These are phyloP conservation scores for Sisyra terminalis DNA, from an alignment of 2,888 invertebrate genomes.

Conservation along the genomic window DNA sequence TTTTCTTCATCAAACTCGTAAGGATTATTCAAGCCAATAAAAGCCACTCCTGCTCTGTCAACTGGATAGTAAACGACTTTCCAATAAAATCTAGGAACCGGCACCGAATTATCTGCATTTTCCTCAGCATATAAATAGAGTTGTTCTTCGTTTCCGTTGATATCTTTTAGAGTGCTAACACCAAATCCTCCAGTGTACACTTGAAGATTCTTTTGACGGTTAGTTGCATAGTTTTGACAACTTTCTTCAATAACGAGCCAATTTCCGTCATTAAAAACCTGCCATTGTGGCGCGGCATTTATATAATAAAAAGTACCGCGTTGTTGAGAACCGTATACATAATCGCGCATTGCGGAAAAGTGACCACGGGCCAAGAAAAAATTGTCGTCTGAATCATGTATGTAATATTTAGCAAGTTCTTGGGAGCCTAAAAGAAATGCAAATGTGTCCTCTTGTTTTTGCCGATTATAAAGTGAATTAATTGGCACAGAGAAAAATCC, in stretches of 20 bases:
- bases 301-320: slow-evolving; percentile 34
- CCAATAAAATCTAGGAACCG: slow-evolving; percentile 39
- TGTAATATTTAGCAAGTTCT: slow-evolving; percentile 16
- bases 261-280: slow-evolving; percentile 26
- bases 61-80: slow-evolving; percentile 38
- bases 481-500: slow-evolving; percentile 29
- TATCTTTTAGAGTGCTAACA: slow-evolving; percentile 17
- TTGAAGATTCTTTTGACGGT: slow-evolving; percentile 16
- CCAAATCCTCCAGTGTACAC: slow-evolving; percentile 23
- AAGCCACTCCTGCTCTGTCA: slow-evolving; percentile 34
- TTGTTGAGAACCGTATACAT: slow-evolving; percentile 32
- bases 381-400: slow-evolving; percentile 15
- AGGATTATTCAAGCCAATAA: slow-evolving; percentile 47
- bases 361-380: slow-evolving; percentile 30
- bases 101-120: slow-evolving; percentile 25
- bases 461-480: slow-evolving; percentile 13
- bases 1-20: slow-evolving; percentile 16
- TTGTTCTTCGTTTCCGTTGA: slow-evolving; percentile 14
- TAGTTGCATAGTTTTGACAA: slow-evolving; percentile 18
- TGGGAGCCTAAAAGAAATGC: slow-evolving; percentile 16
- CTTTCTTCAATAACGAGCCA: slow-evolving; percentile 24
- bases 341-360: slow-evolving; percentile 32
- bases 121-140: slow-evolving; percentile 23
- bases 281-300: slow-evolving; percentile 36
- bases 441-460: slow-evolving; percentile 14